These are phyloP conservation scores for Megaustenia siamemsis DNA, from an alignment of 2,888 invertebrate genomes.

Conservation along the genomic window DNA sequence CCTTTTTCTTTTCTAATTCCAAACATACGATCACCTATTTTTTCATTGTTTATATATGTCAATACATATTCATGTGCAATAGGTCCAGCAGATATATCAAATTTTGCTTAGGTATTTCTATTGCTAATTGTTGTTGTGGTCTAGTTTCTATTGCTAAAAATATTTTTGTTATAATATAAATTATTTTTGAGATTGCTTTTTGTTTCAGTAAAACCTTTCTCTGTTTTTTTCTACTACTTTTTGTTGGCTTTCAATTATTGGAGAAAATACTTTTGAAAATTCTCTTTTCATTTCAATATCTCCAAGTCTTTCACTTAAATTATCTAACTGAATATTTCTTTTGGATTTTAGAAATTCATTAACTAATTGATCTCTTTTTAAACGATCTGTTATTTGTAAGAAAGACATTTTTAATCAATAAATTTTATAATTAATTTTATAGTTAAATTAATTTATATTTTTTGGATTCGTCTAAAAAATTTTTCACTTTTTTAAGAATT, in stretches of 20 bases:
- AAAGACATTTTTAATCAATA: too few relatives aligned
- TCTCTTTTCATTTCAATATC: slow-evolving; percentile 35
- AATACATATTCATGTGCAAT: background rate
- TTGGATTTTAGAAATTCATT: too few relatives aligned
- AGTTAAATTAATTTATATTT: too few relatives aligned
- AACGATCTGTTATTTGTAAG: too few relatives aligned
- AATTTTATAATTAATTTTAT: too few relatives aligned
- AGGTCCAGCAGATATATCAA: too few relatives aligned
- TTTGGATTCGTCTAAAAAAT: background rate
- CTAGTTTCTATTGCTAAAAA: background rate
- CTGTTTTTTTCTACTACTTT: background rate
- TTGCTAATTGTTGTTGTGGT: too few relatives aligned
- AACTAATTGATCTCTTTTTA: too few relatives aligned
- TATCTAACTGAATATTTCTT: too few relatives aligned
- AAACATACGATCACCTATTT: background rate
- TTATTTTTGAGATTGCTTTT: background rate
- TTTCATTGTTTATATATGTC: background rate
- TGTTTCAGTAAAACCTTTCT: background rate
- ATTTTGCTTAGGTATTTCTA: too few relatives aligned
- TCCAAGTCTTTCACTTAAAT: slow-evolving; percentile 8
- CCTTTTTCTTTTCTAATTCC: background rate
- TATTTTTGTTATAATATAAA: background rate
- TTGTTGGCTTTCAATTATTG: slow-evolving; percentile 7
- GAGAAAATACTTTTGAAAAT: slow-evolving; percentile 12
- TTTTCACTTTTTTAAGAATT: background rate